These are phyloP conservation scores for Ictalurus punctatus DNA, from an alignment of 2,113 vertebrate species.

Conservation along the genomic window DNA sequence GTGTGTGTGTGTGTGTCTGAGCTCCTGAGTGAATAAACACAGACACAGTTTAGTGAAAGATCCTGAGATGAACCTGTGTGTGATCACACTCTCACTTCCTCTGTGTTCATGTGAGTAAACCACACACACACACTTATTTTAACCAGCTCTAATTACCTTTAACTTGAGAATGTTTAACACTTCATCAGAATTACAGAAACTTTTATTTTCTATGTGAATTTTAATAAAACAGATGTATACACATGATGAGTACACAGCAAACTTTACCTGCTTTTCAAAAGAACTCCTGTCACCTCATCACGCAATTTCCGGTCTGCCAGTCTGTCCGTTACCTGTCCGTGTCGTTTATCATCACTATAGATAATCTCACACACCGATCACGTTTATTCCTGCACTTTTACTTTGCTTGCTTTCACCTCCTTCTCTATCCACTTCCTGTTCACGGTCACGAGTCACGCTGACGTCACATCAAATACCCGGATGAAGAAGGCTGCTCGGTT, in stretches of 20 bases:
- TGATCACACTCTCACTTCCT: constrained; percentile 16
- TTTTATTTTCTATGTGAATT: not conserved
- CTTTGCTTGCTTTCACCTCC: not conserved
- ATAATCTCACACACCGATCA: not conserved
- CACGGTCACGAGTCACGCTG: not conserved
- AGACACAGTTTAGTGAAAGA: not conserved
- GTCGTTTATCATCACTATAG: not conserved
- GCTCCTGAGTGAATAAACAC: not conserved
- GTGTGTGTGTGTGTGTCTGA: not conserved
- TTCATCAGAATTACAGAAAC: not conserved
- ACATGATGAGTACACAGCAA: not conserved
- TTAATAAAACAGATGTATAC: not conserved
- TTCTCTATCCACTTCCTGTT: constrained; percentile 1
- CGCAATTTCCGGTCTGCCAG: not conserved
- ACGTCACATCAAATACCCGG: constrained; percentile 10
- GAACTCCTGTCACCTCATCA: not conserved
- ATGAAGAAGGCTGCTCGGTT: not conserved
- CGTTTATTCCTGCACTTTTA: not conserved
- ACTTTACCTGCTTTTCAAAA: not conserved
- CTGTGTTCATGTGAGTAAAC: not conserved
- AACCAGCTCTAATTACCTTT: not conserved
- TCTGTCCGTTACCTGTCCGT: not conserved
- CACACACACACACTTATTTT: not conserved
- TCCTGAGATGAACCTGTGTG: not conserved
- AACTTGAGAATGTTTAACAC: not conserved